Evolutionary conservation across 2,888 invertebrate species (phyloP).

Genomic region (Eilema sororculum): DNA sequence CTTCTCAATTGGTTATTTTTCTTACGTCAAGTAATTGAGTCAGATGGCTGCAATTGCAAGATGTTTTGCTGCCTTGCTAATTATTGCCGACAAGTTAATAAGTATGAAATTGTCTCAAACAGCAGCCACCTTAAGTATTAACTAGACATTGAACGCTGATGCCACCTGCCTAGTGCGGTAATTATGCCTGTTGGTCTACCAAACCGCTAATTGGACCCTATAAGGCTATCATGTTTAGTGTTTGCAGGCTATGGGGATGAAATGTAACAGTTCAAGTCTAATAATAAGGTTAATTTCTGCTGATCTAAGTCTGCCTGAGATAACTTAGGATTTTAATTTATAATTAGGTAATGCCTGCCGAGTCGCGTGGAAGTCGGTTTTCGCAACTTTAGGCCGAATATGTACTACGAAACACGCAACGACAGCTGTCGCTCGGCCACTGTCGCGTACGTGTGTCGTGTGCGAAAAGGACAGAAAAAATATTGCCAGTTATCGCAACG

Average conservation of each 20-base stretch:
- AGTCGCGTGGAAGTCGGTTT: too few species aligned
- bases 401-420: too few species aligned
- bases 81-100: constrained; percentile 1
- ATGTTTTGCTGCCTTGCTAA: neutral
- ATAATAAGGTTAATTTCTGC: neutral
- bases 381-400: too few species aligned
- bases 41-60: neutral
- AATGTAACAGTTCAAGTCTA: neutral
- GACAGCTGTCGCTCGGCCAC: too few species aligned
- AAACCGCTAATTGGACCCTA: neutral
- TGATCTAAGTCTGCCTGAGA: neutral
- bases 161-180: constrained; percentile 11
- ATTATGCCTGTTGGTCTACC: neutral
- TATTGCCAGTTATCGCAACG: too few species aligned
- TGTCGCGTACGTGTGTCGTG: too few species aligned
- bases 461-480: too few species aligned
- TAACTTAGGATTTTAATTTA: neutral
- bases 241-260: neutral
- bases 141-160: constrained; percentile 6
- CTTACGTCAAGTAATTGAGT: neutral
- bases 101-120: neutral
- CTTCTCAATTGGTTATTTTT: neutral
- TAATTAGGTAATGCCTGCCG: too few species aligned
- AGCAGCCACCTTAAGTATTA: constrained; percentile 14
- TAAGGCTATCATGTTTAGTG: neutral